A percentile compares a stretch with the other conserved stretches of the same genome.
Conservation (phyloP, 2,888 invertebrate genomes). For the Drosophila aldrichi region DNA sequence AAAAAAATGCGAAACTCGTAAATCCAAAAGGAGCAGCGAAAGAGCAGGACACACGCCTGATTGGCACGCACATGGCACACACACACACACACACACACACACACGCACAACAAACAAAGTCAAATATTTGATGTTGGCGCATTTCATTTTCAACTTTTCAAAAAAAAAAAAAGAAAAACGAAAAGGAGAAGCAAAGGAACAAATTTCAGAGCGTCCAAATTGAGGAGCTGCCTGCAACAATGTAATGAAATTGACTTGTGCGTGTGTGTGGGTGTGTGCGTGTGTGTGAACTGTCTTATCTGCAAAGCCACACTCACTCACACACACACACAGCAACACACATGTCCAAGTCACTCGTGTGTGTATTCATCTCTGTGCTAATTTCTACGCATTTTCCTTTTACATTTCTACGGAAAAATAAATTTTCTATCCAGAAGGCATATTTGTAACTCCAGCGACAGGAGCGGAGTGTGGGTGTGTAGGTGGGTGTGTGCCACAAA, state of each 20-base stretch:
- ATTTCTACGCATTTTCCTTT: constrained; percentile 74
- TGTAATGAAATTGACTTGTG: constrained; percentile 76
- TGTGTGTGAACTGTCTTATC: too few species aligned
- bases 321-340: constrained; percentile 20
- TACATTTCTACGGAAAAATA: constrained; percentile 15
- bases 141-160: constrained; percentile 73
- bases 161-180: constrained; percentile 41
- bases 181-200: constrained; percentile 9
- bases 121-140: constrained; percentile 77
- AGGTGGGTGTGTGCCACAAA: constrained; percentile 19
- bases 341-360: constrained; percentile 56
- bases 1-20: constrained; percentile 69
- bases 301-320: too few species aligned
- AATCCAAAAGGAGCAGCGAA: constrained; percentile 49
- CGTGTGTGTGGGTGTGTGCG: background rate
- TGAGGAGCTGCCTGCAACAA: constrained; percentile 58
- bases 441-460: constrained; percentile 59
- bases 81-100: constrained; percentile 12
- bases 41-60: constrained; percentile 70
- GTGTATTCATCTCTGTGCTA: constrained; percentile 77
- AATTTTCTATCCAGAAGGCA: constrained; percentile 35
- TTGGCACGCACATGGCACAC: constrained; percentile 70
- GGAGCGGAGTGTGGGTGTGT: background rate
- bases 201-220: constrained; percentile 37
- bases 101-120: constrained; percentile 59